Base-by-base conservation (phyloP, 2,113 vertebrate genomes). In the Dinomys branickii region DNA sequence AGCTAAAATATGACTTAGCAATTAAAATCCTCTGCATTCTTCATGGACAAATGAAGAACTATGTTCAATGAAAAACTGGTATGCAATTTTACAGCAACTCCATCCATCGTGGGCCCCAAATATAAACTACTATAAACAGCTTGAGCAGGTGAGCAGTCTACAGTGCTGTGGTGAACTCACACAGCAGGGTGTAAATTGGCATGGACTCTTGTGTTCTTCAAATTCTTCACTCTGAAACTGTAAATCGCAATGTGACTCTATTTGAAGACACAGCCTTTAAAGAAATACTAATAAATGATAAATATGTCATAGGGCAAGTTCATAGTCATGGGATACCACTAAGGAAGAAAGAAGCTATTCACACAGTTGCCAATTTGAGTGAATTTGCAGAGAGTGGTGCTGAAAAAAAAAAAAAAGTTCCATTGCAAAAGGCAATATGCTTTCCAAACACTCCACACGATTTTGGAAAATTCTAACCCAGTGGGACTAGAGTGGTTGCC, bases 101-200 rank as follows among this genome's bases (percentile, higher is more conserved):
- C 28, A 47, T 30, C 58, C 24, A 47, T 22, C 67, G 54, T 33
- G 58, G 67, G 24, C 24, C 44, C 58, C 54, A n/a, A 58, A 0
- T 59, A 10, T 10, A 67, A 67, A 69, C 10, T 67, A 9, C 1
- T 35, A 1, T n/a, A 2, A 7, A 59, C 38, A 4, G 1, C 12
- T 92, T 50, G 30, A 92, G 50, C 54, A 28, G 73, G 11, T 54
- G 35, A 33, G 61, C 24, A 30, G 7, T 82, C 86, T 28, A 65
- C 65, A 65, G 78, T 33, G 44, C 38, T 50, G 2, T 87, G 20
- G 14, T 24, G 9, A 3, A 65, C n/a, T 33, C 9, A 56, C 44
- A 28, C 2, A 5, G 24, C 20, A 19, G 2, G 1, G 12, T 26
- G 5, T 13, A 11, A 61, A 75, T 38, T 24, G 2, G 0, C 33